These are phyloP conservation scores for Zaprionus vittiger DNA, from an alignment of 1,140 invertebrate genomes.

Conservation along the genomic window DNA sequence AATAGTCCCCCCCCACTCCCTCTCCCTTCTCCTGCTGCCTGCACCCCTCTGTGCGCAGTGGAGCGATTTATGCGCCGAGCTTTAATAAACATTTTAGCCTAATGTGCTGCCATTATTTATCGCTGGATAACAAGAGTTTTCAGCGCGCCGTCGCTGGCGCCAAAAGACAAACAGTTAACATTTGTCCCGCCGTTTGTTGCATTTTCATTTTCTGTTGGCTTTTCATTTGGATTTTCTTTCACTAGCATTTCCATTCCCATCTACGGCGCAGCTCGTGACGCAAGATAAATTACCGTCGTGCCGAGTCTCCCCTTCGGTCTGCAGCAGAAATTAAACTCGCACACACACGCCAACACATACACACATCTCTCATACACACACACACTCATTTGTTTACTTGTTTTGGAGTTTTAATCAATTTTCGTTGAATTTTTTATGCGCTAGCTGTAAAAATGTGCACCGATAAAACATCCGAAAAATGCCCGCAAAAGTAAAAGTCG, in stretches of 20 bases:
- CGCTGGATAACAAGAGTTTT: conserved; percentile 49
- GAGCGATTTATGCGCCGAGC: conserved; percentile 62
- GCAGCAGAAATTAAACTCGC: conserved; percentile 61
- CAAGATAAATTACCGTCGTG: conserved; percentile 78
- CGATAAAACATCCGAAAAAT: conserved; percentile 57
- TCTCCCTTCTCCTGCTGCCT: background rate
- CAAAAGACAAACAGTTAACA: conserved; percentile 81
- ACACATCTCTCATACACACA: background rate
- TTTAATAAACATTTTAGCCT: conserved; percentile 81
- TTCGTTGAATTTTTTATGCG: conserved; percentile 79
- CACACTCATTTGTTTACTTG: conserved; percentile 44
- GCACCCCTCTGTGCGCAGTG: background rate
- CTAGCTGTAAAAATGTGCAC: conserved; percentile 68
- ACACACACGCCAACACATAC: conserved; percentile 28
- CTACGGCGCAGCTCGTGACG: conserved; percentile 51
- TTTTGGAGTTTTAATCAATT: conserved; percentile 80
- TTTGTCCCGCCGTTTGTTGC: conserved; percentile 73
- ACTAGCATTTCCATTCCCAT: conserved; percentile 33
- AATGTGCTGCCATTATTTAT: conserved; percentile 76
- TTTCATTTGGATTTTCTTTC: conserved; percentile 35
- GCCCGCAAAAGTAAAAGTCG: conserved; percentile 13
- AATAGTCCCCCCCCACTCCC: background rate
- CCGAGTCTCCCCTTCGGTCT: conserved; percentile 15
- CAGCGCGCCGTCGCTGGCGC: conserved; percentile 63
- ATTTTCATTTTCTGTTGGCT: conserved; percentile 35